These are phyloP conservation scores for Strix uralensis DNA, from an alignment of 2,113 vertebrate species.

Conservation along the genomic window DNA sequence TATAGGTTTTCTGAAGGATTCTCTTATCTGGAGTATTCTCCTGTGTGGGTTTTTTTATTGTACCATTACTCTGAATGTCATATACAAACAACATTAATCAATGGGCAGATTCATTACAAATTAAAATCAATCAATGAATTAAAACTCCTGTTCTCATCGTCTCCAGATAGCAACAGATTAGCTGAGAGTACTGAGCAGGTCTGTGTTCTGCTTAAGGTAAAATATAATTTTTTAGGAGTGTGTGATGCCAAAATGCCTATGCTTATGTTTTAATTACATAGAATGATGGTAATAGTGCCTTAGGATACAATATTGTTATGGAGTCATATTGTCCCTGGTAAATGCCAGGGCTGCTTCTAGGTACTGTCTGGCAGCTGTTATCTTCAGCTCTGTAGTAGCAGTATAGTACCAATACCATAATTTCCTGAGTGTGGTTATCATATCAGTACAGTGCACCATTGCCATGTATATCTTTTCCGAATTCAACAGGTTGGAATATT, in stretches of 20 bases:
- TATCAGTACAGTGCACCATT: neutral
- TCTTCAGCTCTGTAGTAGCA: neutral
- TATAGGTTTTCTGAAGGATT: neutral
- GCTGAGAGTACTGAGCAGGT: neutral
- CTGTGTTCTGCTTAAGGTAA: neutral
- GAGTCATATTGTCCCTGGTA: neutral
- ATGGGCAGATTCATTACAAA: neutral
- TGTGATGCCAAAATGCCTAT: neutral
- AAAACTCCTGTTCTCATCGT: neutral
- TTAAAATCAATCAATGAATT: neutral
- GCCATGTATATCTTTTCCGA: neutral
- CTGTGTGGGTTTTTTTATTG: neutral
- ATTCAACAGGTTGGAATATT: conserved; percentile 89
- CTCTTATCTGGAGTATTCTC: neutral
- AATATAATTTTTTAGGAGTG: neutral
- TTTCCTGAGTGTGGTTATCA: neutral
- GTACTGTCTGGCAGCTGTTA: neutral
- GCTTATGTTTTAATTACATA: neutral
- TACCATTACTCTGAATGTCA: neutral
- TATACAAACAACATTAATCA: neutral
- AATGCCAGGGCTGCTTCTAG: neutral
- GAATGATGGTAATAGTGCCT: neutral
- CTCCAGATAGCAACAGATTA: neutral
- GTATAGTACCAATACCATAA: neutral
- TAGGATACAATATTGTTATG: neutral